A percentile compares a stretch with the other conserved stretches of the same genome.
phyloP scores from a whole-genome alignment of 37 sponge, comb jelly and placozoan genomes.

The Ianthella basta region DNA sequence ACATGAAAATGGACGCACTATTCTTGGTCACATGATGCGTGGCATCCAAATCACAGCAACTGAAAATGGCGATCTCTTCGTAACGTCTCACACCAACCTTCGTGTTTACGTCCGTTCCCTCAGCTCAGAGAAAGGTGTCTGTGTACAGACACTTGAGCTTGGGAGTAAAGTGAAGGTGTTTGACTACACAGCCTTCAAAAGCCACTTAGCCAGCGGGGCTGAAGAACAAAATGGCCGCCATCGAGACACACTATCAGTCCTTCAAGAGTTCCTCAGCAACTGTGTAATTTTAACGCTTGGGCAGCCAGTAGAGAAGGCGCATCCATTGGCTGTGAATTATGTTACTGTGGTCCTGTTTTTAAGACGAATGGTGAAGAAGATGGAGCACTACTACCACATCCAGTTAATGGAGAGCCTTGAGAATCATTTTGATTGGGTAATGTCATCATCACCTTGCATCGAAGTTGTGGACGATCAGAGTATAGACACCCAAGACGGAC shows the following conservation, averaged over 20 bases:
- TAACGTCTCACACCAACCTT: slow-evolving; percentile 47
- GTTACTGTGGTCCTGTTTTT: slow-evolving; percentile 16
- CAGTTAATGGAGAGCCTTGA: not conserved
- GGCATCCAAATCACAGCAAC: slow-evolving; percentile 53
- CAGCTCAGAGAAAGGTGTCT: not conserved
- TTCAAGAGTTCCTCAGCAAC: slow-evolving; percentile 61
- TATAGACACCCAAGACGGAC: too few species aligned
- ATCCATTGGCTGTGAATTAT: slow-evolving; percentile 7
- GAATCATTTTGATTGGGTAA: not conserved
- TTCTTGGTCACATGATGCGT: slow-evolving; percentile 56
- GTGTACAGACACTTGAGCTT: slow-evolving; percentile 20
- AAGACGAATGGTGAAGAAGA: not conserved
- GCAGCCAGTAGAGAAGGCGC: slow-evolving; percentile 36
- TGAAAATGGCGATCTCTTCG: slow-evolving; percentile 52
- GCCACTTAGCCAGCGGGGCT: not conserved
- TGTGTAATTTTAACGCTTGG: slow-evolving; percentile 74
- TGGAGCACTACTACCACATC: not conserved
- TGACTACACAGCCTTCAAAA: slow-evolving; percentile 51
- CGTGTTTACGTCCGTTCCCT: slow-evolving; percentile 24
- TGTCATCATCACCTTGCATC: too few species aligned
- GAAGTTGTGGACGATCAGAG: too few species aligned
- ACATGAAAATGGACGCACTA: slow-evolving; percentile 20
- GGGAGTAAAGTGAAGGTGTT: slow-evolving; percentile 59
- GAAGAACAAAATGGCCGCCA: slow-evolving; percentile 12
- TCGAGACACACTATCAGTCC: slow-evolving; percentile 5